These are phyloP conservation scores for Theristicus caerulescens DNA, from an alignment of 2,113 vertebrate species.

Conservation along the genomic window DNA sequence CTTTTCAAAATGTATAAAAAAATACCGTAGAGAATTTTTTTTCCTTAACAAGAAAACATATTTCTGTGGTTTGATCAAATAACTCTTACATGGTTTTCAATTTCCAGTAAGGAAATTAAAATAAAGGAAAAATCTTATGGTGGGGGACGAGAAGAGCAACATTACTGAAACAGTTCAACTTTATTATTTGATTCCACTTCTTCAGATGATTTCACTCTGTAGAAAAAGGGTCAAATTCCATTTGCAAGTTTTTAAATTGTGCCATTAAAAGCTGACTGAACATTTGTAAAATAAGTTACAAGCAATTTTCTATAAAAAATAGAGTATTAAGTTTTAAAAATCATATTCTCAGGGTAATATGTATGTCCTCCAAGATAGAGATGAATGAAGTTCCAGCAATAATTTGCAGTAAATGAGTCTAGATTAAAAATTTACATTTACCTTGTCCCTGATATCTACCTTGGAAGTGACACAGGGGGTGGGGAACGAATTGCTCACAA, in stretches of 20 bases:
- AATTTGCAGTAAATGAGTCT: conserved; percentile 2
- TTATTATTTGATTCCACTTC: conserved; percentile 11
- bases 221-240: conserved; percentile 39
- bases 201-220: neutral
- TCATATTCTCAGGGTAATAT: neutral
- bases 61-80: conserved; percentile 24
- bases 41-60: conserved; percentile 6
- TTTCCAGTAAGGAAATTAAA: conserved; percentile 53
- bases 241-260: conserved; percentile 44
- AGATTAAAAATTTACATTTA: conserved; percentile 28
- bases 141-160: neutral
- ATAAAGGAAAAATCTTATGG: neutral
- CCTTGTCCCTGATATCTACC: neutral
- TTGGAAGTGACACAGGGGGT: neutral
- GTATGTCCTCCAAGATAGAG: neutral
- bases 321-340: conserved; percentile 45
- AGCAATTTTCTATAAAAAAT: conserved; percentile 44
- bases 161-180: conserved; percentile 21
- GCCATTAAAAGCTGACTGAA: conserved; percentile 41
- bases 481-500: neutral
- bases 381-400: neutral
- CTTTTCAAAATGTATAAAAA: neutral
- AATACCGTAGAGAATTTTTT: neutral
- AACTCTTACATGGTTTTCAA: conserved; percentile 20
- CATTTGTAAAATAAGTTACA: conserved; percentile 36